Evolutionary conservation across 2,113 vertebrate species (phyloP), one percentile per base, ranked within the genome.

Genomic region (Galeopterus variegatus): DNA sequence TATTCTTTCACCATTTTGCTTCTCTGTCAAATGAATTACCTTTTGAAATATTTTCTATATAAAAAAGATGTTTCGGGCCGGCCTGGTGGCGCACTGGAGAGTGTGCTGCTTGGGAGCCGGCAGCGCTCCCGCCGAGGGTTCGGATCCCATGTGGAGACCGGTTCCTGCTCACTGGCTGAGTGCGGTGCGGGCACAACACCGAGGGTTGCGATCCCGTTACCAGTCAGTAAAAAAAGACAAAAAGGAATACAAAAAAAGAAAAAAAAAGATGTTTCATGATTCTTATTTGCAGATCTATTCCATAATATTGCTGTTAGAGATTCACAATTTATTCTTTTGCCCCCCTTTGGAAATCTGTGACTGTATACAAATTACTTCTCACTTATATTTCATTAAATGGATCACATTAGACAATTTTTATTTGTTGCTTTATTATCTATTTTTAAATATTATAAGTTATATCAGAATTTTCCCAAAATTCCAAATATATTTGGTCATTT

Each of bases 341-440:
- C 28, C 23, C 41, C 1, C 8, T 84, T 81, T 67, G 21, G 84
- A 80, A 92, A 95, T 85, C 31, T 62, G 8, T 96, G 58, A 10
- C 24, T 45, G 41, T 84, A 54, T 11, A 73, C 73, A 67, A 90
- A 86, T 45, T 65, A 77, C 4, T 88, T 24, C n/a, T 88, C 28
- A n/a, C 7, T 58, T 93, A 75, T 5, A 13, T 69, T 86, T 95
- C n/a, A 87, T 18, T 87, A 54, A 93, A 73, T 87, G 23, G 9
- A 26, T 36, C 15, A 93, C 21, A 48, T 76, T 62, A 96, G 17
- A 65, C 50, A n/a, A 94, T 69, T 67, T 90, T 94, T 75, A 69
- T 87, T 87, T 75, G 24, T 41, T 90, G 21, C 70, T 93, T 96
- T 93, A 87, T 26, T 73, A 75, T 72, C 79, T 10, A 87, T 69